These are phyloP conservation scores for Paragorgia papillata DNA, from an alignment of 92 coral and sea anemone species.

Conservation along the genomic window DNA sequence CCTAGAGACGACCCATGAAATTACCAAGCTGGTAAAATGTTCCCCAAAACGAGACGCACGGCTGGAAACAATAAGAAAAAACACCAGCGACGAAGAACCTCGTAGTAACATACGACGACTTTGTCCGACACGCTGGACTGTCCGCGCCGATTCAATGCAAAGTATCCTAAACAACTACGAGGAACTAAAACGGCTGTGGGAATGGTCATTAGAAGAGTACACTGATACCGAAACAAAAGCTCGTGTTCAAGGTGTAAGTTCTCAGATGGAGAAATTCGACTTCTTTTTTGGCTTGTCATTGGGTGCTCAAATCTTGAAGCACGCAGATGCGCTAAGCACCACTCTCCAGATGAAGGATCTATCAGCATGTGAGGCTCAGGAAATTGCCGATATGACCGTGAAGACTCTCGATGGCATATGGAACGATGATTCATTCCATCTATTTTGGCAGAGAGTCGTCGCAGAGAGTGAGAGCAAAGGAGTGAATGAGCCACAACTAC, in stretches of 20 bases:
- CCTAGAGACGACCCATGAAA: not conserved
- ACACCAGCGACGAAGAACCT: not conserved
- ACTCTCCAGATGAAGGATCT: not conserved
- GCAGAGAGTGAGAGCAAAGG: not conserved
- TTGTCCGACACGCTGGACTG: not conserved
- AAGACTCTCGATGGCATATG: not conserved
- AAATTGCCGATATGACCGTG: not conserved
- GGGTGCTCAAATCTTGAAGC: not conserved
- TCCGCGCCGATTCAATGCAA: constrained; percentile 4
- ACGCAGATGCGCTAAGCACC: not conserved
- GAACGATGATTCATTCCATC: not conserved
- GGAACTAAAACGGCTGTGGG: not conserved
- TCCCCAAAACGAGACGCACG: not conserved
- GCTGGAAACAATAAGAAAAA: too few relatives aligned
- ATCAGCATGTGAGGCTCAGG: not conserved
- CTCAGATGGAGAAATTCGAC: too few relatives aligned
- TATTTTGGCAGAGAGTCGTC: not conserved
- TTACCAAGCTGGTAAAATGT: not conserved
- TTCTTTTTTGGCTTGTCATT: too few relatives aligned
- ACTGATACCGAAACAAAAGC: not conserved
- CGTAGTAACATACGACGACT: not conserved
- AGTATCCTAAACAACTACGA: not conserved
- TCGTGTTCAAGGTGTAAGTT: not conserved
- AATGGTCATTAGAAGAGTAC: not conserved
- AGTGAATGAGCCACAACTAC: too few relatives aligned